Conservation (phyloP, 2,113 vertebrate genomes). For the Anolis sagrei region DNA sequence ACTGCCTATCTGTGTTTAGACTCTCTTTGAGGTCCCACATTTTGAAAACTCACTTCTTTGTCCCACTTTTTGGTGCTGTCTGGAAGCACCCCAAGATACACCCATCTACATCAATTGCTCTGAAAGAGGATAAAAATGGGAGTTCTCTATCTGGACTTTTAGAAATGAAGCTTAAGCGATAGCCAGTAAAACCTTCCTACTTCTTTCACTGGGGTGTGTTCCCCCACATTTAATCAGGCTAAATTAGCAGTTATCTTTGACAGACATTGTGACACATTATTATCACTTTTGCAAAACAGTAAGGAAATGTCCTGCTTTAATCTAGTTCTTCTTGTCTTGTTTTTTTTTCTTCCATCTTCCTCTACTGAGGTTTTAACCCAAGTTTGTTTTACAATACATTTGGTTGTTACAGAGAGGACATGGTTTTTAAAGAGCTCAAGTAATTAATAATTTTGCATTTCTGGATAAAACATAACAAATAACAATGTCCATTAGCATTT, state of each 20-base stretch:
- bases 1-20: too few relatives aligned
- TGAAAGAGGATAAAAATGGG: too few relatives aligned
- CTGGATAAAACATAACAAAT: neutral
- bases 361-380: neutral
- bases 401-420: neutral
- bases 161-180: neutral
- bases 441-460: neutral
- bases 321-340: neutral
- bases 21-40: too few relatives aligned
- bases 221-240: neutral
- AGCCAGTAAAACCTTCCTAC: neutral
- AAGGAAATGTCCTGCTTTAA: neutral
- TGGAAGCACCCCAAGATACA: too few relatives aligned
- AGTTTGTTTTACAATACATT: neutral
- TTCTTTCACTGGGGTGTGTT: neutral
- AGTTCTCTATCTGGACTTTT: neutral
- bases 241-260: neutral
- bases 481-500: neutral
- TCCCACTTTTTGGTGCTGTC: too few relatives aligned
- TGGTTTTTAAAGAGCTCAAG: neutral
- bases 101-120: too few relatives aligned
- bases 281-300: neutral
- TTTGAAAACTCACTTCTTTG: too few relatives aligned
- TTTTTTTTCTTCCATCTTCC: neutral
- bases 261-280: neutral